These are phyloP conservation scores for Eupithecia exiguata DNA, from an alignment of 2,888 invertebrate species.

Conservation along the genomic window DNA sequence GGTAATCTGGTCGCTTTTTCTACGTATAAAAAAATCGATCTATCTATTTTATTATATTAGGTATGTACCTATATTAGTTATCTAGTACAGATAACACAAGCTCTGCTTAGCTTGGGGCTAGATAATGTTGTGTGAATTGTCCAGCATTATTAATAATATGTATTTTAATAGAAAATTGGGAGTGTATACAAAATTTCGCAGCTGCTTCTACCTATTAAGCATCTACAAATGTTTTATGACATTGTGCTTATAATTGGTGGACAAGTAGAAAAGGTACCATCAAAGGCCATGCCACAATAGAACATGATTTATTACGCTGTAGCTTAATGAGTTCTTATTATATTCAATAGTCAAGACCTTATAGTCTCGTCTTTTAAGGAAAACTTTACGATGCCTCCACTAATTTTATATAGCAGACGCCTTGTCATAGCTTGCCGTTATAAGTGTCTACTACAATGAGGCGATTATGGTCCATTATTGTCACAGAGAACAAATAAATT, in stretches of 20 bases:
- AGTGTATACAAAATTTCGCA: background rate
- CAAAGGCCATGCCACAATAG: background rate
- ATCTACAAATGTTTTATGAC: background rate
- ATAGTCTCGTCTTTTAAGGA: background rate
- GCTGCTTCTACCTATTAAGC: background rate
- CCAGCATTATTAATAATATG: too few species aligned
- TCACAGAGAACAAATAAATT: constrained; percentile 1
- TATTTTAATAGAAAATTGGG: too few species aligned
- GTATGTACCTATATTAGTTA: too few species aligned
- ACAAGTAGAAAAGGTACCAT: background rate
- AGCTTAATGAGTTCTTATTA: background rate
- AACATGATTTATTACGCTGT: background rate
- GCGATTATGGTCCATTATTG: background rate
- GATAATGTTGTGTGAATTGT: too few species aligned
- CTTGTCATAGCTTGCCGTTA: background rate
- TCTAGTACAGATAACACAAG: too few species aligned
- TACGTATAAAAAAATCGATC: too few species aligned
- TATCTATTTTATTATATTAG: too few species aligned
- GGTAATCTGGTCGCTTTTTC: too few species aligned
- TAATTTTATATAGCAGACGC: background rate
- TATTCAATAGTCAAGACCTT: background rate
- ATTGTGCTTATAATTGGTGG: background rate
- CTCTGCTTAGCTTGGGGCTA: too few species aligned
- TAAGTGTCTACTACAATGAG: background rate
- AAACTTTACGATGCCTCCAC: background rate